These are phyloP conservation scores for Escarpia spicata DNA, from an alignment of 2,888 invertebrate species.

Conservation along the genomic window DNA sequence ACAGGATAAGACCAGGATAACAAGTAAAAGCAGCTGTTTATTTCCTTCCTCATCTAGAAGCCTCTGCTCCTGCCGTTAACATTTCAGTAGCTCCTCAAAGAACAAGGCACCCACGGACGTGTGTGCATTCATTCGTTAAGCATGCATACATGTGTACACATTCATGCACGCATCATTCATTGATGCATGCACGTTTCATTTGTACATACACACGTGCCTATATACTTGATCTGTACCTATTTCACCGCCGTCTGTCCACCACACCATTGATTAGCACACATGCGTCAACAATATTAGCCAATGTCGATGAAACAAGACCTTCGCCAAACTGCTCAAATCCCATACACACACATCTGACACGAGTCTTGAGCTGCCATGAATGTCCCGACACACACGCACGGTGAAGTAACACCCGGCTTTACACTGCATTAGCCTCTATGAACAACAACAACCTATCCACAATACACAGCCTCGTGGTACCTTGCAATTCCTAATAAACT, in stretches of 20 bases:
- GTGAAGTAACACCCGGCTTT: background rate
- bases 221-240: background rate
- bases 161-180: background rate
- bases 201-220: background rate
- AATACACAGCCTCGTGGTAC: background rate
- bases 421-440: background rate
- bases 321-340: background rate
- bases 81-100: background rate
- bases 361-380: background rate
- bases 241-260: background rate
- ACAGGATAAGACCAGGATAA: no score
- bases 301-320: background rate
- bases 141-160: background rate
- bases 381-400: background rate
- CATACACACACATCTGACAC: background rate
- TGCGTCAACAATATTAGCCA: background rate
- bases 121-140: background rate
- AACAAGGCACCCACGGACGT: background rate
- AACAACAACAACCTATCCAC: background rate
- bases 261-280: background rate
- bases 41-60: no score
- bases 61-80: background rate
- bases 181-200: no score
- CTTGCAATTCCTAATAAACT: background rate
- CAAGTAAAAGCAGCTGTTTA: no score